phyloP scores from a whole-genome alignment of 2,888 invertebrate species.

The Ferrisia virgata region DNA sequence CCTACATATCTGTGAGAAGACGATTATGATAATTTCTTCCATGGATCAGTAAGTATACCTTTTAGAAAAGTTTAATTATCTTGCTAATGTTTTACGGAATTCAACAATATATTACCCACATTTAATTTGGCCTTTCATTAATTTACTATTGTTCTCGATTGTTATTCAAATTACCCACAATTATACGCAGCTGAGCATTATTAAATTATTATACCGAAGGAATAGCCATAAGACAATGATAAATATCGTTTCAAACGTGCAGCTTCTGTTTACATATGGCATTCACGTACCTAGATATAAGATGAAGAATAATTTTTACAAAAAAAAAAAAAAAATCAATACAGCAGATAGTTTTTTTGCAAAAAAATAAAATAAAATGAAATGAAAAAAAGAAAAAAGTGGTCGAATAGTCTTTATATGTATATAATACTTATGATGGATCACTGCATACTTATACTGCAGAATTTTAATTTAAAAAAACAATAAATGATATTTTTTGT shows the following conservation, averaged over 20 bases:
- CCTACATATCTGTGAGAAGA: neutral
- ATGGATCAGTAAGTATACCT: neutral
- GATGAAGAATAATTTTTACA: neutral
- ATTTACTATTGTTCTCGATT: neutral
- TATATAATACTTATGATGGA: neutral
- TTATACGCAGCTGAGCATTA: neutral
- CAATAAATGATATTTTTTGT: neutral
- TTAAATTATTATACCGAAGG: neutral
- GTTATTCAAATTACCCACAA: conserved; percentile 8
- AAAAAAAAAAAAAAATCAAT: neutral
- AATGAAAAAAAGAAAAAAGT: no score
- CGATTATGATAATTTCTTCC: neutral
- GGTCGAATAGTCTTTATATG: no score
- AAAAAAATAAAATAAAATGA: neutral
- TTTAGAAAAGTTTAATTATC: neutral
- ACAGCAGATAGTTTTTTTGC: neutral
- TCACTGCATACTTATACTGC: no score
- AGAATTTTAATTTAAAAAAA: neutral
- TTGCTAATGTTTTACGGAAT: neutral
- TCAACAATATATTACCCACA: neutral
- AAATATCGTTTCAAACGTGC: neutral
- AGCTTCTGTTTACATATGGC: neutral
- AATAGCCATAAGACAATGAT: neutral
- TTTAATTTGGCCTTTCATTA: neutral
- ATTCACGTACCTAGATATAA: neutral